These are phyloP conservation scores for Stercorarius parasiticus DNA, from an alignment of 2,113 vertebrate genomes.

Conservation along the genomic window DNA sequence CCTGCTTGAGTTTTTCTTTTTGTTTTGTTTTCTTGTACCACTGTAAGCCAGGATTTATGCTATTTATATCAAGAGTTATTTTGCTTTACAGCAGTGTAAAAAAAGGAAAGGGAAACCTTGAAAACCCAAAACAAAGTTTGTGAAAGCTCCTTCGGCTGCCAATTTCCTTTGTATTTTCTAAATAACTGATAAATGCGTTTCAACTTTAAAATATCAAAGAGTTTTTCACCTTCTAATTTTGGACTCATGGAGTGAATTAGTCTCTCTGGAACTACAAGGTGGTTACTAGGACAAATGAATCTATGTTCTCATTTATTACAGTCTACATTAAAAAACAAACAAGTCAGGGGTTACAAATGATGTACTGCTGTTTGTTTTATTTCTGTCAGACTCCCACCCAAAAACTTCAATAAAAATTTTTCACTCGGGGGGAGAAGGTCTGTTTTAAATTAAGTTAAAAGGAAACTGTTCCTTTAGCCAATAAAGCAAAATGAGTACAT, in stretches of 20 bases:
- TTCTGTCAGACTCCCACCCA: not conserved
- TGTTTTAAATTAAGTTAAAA: slow-evolving; percentile 42
- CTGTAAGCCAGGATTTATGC: not conserved
- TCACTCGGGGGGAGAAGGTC: not conserved
- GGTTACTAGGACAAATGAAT: not conserved
- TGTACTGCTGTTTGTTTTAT: not conserved
- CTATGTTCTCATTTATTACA: not conserved
- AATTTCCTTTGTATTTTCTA: not conserved
- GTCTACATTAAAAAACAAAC: not conserved
- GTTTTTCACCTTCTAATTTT: not conserved
- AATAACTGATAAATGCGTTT: not conserved
- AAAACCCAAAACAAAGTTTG: not conserved
- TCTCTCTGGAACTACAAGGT: not conserved
- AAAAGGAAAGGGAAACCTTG: not conserved
- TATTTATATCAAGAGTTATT: not conserved
- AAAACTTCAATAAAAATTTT: not conserved
- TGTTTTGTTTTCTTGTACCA: not conserved
- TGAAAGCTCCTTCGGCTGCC: not conserved
- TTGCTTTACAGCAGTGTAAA: not conserved
- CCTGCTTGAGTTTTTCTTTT: not conserved
- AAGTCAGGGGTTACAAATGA: not conserved
- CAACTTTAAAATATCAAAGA: not conserved
- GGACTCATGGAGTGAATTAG: not conserved
- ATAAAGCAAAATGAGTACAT: not conserved
- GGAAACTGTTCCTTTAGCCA: not conserved